These are phyloP conservation scores for Limnothrissa miodon DNA, from an alignment of 2,113 vertebrate genomes.

Conservation along the genomic window DNA sequence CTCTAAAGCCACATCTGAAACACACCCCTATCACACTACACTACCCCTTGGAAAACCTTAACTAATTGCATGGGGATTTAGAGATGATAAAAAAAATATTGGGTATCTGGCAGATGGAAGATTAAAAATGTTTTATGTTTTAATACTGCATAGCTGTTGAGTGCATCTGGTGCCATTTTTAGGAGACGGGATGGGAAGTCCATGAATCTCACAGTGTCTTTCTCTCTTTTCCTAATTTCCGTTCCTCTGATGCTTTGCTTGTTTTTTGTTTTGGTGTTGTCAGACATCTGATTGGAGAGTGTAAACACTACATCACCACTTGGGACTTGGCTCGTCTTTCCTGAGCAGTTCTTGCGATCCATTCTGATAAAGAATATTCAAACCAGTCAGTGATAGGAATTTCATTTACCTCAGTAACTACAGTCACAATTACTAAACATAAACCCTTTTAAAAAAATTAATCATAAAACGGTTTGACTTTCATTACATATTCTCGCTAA, in stretches of 20 bases:
- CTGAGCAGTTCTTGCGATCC: slow-evolving; percentile 66
- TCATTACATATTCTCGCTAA: slow-evolving; percentile 12
- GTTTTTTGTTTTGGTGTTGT: slow-evolving; percentile 68
- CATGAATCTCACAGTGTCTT: slow-evolving; percentile 48
- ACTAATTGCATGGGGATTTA: neutral
- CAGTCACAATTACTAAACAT: slow-evolving; percentile 43
- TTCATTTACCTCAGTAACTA: slow-evolving; percentile 37
- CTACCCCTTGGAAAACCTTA: neutral
- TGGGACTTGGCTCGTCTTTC: slow-evolving; percentile 60
- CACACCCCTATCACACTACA: neutral
- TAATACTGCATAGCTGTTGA: slow-evolving; percentile 62
- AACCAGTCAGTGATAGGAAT: slow-evolving; percentile 51
- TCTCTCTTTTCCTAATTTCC: neutral
- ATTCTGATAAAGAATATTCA: slow-evolving; percentile 50
- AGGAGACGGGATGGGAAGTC: slow-evolving; percentile 48
- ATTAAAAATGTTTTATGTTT: slow-evolving; percentile 32
- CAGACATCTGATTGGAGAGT: slow-evolving; percentile 67
- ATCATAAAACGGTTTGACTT: slow-evolving; percentile 14
- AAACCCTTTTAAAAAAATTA: slow-evolving; percentile 45
- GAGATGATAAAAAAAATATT: neutral
- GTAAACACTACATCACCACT: slow-evolving; percentile 68
- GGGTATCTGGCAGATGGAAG: slow-evolving; percentile 21
- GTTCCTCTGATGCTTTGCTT: slow-evolving; percentile 21
- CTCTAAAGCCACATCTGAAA: neutral
- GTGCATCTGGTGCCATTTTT: slow-evolving; percentile 61